These are phyloP conservation scores for Orthosia cruda DNA, from an alignment of 2,888 invertebrate species.

Conservation along the genomic window DNA sequence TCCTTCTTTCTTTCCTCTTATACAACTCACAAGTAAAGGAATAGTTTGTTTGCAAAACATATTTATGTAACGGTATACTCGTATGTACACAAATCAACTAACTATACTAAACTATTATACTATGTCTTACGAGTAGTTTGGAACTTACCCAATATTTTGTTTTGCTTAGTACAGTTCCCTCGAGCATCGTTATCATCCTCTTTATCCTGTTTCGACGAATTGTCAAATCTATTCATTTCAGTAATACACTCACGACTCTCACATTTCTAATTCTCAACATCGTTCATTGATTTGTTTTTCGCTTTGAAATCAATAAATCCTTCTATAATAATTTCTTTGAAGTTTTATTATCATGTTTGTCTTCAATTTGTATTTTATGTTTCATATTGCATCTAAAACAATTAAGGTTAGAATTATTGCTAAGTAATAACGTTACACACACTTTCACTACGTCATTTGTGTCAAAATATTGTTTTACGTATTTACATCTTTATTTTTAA, in stretches of 20 bases:
- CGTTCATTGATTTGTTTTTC: constrained; percentile 52
- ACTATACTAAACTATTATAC: no score
- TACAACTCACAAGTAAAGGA: no score
- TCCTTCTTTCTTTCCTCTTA: not conserved
- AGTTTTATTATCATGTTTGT: constrained; percentile 35
- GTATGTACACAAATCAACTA: no score
- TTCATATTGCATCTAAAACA: constrained; percentile 2
- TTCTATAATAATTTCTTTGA: no score
- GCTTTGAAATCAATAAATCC: no score
- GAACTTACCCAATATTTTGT: constrained; percentile 85
- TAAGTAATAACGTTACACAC: not conserved
- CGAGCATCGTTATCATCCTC: constrained; percentile 82
- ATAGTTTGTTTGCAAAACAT: no score
- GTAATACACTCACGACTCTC: constrained; percentile 44
- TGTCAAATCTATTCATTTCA: constrained; percentile 88
- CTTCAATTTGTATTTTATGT: not conserved
- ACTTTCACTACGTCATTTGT: not conserved
- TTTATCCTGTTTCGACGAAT: constrained; percentile 79
- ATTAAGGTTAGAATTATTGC: not conserved
- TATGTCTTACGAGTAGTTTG: no score
- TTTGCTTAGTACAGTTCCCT: constrained; percentile 87
- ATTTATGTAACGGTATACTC: no score
- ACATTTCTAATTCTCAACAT: constrained; percentile 59
- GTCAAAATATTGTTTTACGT: constrained; percentile 9
- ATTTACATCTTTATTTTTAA: not conserved